phyloP scores from a whole-genome alignment of 1,140 invertebrate species.

The Akabosia matsudoensis region DNA sequence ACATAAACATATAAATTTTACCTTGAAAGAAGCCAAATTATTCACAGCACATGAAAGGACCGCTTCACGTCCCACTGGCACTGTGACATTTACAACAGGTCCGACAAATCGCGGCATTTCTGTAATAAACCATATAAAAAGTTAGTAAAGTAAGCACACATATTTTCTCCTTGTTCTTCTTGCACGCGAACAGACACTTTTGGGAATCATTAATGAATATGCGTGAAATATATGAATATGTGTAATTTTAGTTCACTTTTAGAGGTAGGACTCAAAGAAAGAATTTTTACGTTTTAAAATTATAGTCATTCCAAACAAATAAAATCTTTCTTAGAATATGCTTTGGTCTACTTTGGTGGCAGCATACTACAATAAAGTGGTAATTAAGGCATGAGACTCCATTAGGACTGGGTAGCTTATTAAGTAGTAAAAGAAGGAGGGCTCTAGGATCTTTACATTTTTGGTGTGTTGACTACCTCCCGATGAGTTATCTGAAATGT shows the following conservation, averaged over 20 bases:
- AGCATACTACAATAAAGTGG: no score
- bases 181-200: background rate
- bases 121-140: conserved; percentile 55
- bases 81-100: conserved; percentile 77
- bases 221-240: conserved; percentile 4
- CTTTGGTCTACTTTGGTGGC: no score
- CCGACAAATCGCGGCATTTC: conserved; percentile 76
- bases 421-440: conserved; percentile 1
- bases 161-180: background rate
- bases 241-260: conserved; percentile 17
- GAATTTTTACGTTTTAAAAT: no score
- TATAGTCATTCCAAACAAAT: no score
- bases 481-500: conserved; percentile 38
- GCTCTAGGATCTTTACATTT: background rate
- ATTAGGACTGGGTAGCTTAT: background rate
- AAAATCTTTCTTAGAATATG: no score
- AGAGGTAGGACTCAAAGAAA: no score
- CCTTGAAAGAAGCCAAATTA: conserved; percentile 78
- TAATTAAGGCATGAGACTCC: no score
- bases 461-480: conserved; percentile 19
- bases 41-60: conserved; percentile 76
- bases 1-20: conserved; percentile 50
- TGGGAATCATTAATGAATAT: background rate
- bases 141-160: conserved; percentile 6
- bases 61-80: conserved; percentile 76